Conservation (phyloP, 2,797 vertebrate genomes). For the Salarias fasciatus region DNA sequence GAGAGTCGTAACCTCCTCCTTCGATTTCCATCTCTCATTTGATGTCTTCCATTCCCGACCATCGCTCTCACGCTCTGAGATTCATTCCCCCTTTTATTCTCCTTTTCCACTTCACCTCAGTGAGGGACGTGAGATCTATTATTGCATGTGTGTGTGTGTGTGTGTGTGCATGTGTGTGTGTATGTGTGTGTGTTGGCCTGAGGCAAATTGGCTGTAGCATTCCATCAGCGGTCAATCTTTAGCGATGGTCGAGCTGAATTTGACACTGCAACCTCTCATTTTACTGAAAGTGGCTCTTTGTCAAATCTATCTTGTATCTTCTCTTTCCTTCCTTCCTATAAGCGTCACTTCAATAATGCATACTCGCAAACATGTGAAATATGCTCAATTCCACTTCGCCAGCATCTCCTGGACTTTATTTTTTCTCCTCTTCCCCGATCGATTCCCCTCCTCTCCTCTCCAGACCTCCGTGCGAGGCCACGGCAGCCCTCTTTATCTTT, state of each 20-base stretch:
- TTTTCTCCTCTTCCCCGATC: background rate
- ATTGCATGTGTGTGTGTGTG: constrained; percentile 26
- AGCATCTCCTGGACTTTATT: too few relatives aligned
- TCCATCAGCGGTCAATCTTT: constrained; percentile 59
- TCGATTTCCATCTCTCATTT: constrained; percentile 48
- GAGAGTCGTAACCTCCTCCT: constrained; percentile 48
- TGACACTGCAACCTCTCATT: constrained; percentile 63
- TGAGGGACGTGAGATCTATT: constrained; percentile 17
- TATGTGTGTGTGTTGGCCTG: constrained; percentile 17
- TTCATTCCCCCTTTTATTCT: constrained; percentile 33
- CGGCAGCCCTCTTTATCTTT: constrained; percentile 23
- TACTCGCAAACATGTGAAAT: too few relatives aligned
- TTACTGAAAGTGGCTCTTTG: constrained; percentile 47
- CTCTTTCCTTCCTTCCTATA: too few relatives aligned
- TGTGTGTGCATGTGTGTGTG: constrained; percentile 21
- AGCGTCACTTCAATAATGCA: too few relatives aligned
- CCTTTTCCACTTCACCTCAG: constrained; percentile 39
- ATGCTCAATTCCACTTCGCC: too few relatives aligned
- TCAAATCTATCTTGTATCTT: constrained; percentile 34
- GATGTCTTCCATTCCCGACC: constrained; percentile 31
- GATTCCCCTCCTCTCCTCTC: background rate
- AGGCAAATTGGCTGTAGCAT: constrained; percentile 59
- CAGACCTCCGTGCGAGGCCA: constrained; percentile 19
- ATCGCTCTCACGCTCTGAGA: constrained; percentile 32
- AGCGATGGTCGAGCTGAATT: constrained; percentile 30